Conservation (phyloP, 1,140 invertebrate species). For the Tribolium madens region DNA sequence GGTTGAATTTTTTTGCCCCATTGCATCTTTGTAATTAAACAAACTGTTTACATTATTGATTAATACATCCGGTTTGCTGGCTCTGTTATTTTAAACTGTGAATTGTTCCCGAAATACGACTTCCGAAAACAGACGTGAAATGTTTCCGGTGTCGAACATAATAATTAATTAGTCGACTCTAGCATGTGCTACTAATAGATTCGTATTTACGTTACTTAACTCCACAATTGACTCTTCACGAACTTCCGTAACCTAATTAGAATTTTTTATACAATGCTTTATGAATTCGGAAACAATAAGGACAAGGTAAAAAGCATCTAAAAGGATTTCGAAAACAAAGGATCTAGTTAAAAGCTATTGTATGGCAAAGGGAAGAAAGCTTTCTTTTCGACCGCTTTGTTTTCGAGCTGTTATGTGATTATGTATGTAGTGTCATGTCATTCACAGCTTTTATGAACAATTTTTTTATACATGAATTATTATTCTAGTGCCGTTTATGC, state of each 20-base stretch:
- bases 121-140: slow-evolving; percentile 28
- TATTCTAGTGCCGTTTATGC: not conserved
- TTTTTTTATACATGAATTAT: not conserved
- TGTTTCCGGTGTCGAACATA: slow-evolving; percentile 30
- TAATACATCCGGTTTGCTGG: slow-evolving; percentile 15
- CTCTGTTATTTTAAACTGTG: slow-evolving; percentile 13
- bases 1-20: slow-evolving; percentile 4
- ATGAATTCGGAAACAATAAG: slow-evolving; percentile 29
- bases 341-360: slow-evolving; percentile 37
- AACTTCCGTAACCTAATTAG: slow-evolving; percentile 3
- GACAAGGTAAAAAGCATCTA: slow-evolving; percentile 27
- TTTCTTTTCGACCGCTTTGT: slow-evolving; percentile 29
- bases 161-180: slow-evolving; percentile 23
- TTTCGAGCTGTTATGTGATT: slow-evolving; percentile 13
- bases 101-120: slow-evolving; percentile 28
- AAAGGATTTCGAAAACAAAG: slow-evolving; percentile 34
- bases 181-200: not conserved
- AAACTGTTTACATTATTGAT: slow-evolving; percentile 23
- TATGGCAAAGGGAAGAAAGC: slow-evolving; percentile 31
- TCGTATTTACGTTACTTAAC: not conserved
- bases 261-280: slow-evolving; percentile 14
- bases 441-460: not conserved
- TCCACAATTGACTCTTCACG: not conserved
- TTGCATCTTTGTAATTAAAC: not conserved
- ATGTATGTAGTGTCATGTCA: slow-evolving; percentile 1